phyloP scores from a whole-genome alignment of 2,888 invertebrate species.

The Hoplodrina ambigua region DNA sequence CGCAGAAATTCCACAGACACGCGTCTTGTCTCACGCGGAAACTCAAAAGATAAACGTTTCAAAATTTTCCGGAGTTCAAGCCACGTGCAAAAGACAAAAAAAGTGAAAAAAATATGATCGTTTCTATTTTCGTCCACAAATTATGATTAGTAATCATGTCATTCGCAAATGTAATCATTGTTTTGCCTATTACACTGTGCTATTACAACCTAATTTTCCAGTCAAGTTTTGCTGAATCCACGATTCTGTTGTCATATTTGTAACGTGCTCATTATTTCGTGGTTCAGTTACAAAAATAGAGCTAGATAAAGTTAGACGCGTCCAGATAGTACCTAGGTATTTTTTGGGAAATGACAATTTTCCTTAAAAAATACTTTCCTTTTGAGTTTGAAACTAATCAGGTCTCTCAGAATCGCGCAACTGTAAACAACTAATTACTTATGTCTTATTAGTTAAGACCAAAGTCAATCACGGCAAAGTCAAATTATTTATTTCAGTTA shows the following conservation, averaged over 20 bases:
- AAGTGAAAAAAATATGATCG: not conserved
- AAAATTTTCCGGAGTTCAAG: slow-evolving; percentile 15
- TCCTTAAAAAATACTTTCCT: too few relatives aligned
- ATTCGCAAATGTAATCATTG: slow-evolving; percentile 38
- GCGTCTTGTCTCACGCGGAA: not conserved
- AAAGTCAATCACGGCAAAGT: too few relatives aligned
- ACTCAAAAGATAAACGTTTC: not conserved
- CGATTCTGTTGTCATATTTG: slow-evolving; percentile 38
- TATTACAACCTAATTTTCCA: slow-evolving; percentile 52
- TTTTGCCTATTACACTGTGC: slow-evolving; percentile 34
- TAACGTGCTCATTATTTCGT: slow-evolving; percentile 21
- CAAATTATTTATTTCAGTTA: too few relatives aligned
- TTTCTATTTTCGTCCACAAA: slow-evolving; percentile 43
- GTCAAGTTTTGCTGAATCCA: slow-evolving; percentile 39
- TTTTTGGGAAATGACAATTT: too few relatives aligned
- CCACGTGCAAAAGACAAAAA: not conserved
- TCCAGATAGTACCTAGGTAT: too few relatives aligned
- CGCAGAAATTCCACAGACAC: too few relatives aligned
- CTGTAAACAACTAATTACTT: too few relatives aligned
- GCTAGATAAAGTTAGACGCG: slow-evolving; percentile 14
- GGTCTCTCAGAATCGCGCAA: too few relatives aligned
- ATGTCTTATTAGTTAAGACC: too few relatives aligned
- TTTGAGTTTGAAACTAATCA: too few relatives aligned
- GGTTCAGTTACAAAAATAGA: slow-evolving; percentile 20
- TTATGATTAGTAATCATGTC: slow-evolving; percentile 38